Percentiles rank a stretch among this genome's conserved stretches.
Evolutionary conservation across 2,797 vertebrate genomes (phyloP).

Genomic region (Macroramphosus scolopax): DNA sequence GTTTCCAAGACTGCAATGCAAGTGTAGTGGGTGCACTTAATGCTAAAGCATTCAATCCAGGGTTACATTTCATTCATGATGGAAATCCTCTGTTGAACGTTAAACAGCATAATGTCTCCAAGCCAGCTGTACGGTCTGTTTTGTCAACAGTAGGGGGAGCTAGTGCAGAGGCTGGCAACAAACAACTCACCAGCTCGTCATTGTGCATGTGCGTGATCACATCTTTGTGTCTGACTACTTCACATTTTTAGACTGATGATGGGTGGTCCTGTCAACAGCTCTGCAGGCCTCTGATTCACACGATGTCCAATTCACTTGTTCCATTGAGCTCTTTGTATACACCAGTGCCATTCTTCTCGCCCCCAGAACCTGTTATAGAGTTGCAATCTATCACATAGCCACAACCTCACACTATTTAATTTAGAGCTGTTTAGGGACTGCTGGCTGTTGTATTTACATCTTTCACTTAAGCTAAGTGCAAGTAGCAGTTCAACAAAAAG

Average conservation of each 20-base stretch:
- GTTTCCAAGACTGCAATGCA: too few species aligned
- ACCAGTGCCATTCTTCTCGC: slow-evolving; percentile 14
- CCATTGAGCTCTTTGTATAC: slow-evolving; percentile 15
- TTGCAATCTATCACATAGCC: slow-evolving; percentile 26
- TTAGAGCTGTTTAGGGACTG: too few species aligned
- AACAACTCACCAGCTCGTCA: too few species aligned
- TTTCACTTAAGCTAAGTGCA: too few species aligned
- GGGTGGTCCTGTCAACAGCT: slow-evolving; percentile 38
- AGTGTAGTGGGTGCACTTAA: neutral
- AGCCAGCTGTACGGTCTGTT: neutral
- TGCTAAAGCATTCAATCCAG: too few species aligned
- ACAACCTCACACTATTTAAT: slow-evolving; percentile 4
- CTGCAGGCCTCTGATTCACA: slow-evolving; percentile 49
- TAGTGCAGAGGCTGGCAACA: too few species aligned
- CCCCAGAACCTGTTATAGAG: slow-evolving; percentile 9
- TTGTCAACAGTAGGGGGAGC: slow-evolving; percentile 42
- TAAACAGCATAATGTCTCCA: slow-evolving; percentile 1
- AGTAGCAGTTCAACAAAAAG: too few species aligned
- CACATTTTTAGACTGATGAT: slow-evolving; percentile 32
- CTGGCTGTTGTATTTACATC: too few species aligned
- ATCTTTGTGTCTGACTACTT: too few species aligned
- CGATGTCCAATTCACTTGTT: slow-evolving; percentile 23
- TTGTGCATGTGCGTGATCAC: too few species aligned
- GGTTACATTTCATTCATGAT: neutral
- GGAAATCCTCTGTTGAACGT: neutral